phyloP scores from a whole-genome alignment of 2,113 vertebrate species.

The Gadus chalcogrammus region DNA sequence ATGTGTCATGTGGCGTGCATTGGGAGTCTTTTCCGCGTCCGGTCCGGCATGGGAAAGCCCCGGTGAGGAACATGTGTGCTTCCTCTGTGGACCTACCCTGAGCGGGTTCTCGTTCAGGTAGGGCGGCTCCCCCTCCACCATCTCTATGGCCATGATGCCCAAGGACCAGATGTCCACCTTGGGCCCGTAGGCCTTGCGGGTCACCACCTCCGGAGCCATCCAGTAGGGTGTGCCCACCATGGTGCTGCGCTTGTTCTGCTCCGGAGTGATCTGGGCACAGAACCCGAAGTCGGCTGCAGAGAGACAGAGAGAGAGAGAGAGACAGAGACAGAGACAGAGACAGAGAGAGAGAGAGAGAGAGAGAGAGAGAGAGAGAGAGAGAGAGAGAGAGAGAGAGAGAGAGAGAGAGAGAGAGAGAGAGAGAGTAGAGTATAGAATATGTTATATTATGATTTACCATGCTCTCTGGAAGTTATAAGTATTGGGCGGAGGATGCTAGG shows the following conservation, averaged over 20 bases:
- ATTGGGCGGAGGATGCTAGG: no score
- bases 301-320: background rate
- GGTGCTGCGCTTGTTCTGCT: constrained; percentile 98
- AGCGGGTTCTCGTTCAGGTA: constrained; percentile 99
- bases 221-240: constrained; percentile 99
- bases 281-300: constrained; percentile 95
- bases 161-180: constrained; percentile 99
- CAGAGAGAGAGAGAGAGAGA: no score
- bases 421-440: no score
- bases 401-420: no score
- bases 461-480: no score
- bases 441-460: no score
- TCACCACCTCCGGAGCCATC: constrained; percentile 99
- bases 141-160: constrained; percentile 99
- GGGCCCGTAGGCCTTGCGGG: constrained; percentile 93
- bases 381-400: no score
- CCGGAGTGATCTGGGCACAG: constrained; percentile 97
- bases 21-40: background rate
- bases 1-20: background rate
- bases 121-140: constrained; percentile 98
- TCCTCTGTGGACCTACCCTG: constrained; percentile 78
- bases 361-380: no score
- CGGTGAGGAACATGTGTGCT: background rate
- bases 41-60: background rate
- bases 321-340: no score